Conservation (phyloP, 2,113 vertebrate species). For the Nymphicus hollandicus region DNA sequence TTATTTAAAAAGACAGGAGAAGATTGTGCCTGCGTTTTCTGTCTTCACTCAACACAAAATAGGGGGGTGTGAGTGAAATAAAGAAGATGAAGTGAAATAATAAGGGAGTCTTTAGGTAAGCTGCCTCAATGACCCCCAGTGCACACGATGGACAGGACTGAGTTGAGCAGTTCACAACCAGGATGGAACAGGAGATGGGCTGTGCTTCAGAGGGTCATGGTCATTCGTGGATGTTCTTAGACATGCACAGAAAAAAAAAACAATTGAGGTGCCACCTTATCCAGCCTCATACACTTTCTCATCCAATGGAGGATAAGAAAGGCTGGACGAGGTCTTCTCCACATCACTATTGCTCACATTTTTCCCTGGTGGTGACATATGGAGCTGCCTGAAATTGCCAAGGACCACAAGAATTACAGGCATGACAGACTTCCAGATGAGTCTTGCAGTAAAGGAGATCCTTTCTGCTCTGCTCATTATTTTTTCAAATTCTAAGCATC, state of each 20-base stretch:
- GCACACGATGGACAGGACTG: rapidly evolving
- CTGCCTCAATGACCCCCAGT: not conserved
- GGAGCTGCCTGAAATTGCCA: not conserved
- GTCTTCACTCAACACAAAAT: not conserved
- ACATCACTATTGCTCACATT: not conserved
- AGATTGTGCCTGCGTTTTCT: not conserved
- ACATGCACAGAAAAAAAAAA: not conserved
- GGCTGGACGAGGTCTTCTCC: not conserved
- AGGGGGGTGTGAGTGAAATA: not conserved
- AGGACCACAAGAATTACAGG: not conserved
- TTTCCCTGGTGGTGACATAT: not conserved
- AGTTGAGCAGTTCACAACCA: not conserved
- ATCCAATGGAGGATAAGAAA: not conserved
- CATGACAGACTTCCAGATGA: not conserved
- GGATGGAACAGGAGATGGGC: not conserved
- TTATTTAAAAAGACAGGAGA: not conserved
- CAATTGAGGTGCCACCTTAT: not conserved
- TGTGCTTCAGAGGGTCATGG: not conserved
- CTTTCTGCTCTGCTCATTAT: not conserved
- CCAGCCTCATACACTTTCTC: not conserved
- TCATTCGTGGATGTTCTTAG: not conserved
- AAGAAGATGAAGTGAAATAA: not conserved
- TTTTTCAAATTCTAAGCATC: not conserved
- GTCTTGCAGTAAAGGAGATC: not conserved
- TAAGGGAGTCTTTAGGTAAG: not conserved